phyloP scores from a whole-genome alignment of 1,140 invertebrate species.

The Coenobita brevimanus region DNA sequence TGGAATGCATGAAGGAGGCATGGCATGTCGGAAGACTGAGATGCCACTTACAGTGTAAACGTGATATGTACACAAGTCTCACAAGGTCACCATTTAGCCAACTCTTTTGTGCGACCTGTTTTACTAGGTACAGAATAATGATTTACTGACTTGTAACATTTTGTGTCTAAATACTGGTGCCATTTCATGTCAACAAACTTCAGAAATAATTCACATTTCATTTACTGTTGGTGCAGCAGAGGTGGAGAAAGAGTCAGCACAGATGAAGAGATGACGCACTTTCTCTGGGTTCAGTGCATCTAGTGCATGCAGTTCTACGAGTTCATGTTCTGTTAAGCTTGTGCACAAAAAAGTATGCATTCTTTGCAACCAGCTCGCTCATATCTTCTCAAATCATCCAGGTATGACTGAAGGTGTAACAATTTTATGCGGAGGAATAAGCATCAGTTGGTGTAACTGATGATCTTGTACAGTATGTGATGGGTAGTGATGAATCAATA shows the following conservation, averaged over 20 bases:
- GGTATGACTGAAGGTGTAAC: too few relatives aligned
- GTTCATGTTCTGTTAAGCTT: conserved; percentile 19
- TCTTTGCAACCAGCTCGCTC: conserved; percentile 39
- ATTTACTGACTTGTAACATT: too few relatives aligned
- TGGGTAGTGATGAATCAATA: too few relatives aligned
- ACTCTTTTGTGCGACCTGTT: too few relatives aligned
- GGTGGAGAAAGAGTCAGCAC: conserved; percentile 26
- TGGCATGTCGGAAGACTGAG: conserved; percentile 19
- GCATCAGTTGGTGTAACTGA: too few relatives aligned
- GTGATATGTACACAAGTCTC: conserved; percentile 40
- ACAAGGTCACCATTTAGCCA: conserved; percentile 4
- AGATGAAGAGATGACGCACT: conserved; percentile 37
- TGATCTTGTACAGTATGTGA: too few relatives aligned
- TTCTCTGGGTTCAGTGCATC: conserved; percentile 24
- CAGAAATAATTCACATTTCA: too few relatives aligned
- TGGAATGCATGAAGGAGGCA: conserved; percentile 39
- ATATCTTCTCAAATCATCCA: conserved; percentile 25
- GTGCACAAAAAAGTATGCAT: conserved; percentile 35
- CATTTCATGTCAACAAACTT: too few relatives aligned
- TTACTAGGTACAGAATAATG: too few relatives aligned
- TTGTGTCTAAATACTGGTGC: too few relatives aligned
- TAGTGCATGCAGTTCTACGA: conserved; percentile 16
- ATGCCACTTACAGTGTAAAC: conserved; percentile 15
- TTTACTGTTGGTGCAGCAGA: conserved; percentile 24
- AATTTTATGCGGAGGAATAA: too few relatives aligned